Evolutionary conservation across 2,888 invertebrate species (phyloP), one percentile per base, ranked within the genome.

Genomic region (Drosophila vallismaia): DNA sequence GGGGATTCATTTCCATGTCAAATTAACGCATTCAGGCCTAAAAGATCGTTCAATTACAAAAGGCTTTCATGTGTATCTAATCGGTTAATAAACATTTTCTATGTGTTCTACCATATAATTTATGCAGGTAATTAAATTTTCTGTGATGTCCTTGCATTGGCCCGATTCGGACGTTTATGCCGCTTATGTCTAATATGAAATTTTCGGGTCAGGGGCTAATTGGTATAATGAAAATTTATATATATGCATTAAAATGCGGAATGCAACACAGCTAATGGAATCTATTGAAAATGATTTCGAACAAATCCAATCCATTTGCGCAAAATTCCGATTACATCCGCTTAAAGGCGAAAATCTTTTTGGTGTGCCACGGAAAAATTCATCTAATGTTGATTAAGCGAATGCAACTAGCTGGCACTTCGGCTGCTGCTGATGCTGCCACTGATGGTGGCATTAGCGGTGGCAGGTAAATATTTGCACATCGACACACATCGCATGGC

Each of bases 401-500:
- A 38, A 49, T 64, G 66, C 66, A 64, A 44, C 51, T 33, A 42
- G 64, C 45, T 52, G 19, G 26, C 52, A 28, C 57, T 29, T 52
- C 12, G 12, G 57, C 64, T 45, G 64, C 45, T 36, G 44, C 45
- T 36, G 44, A 19, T 24, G 9, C 36, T 44, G 38, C 53, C 19
- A 38, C 24, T 29, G 57, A 53, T 52, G 28, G 44, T 46, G 70
- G 68, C 57, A 53, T 64, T 73, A 71, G 66, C 74, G 67, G 72
- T 70, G 84, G 75, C 78, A 85, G 74, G 71, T 76, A 85, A 85
- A 85, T 88, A 88, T 85, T 85, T 83, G 74, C 71, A 83, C 83
- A 74, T 73, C 83, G 77, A 77, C 74, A 72, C 71, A 79, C 28
- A 49, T 73, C 52, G 74, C 56, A 62, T 54, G 60, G 46, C 72